A percentile compares a stretch with the other conserved stretches of the same genome.
phyloP scores from a whole-genome alignment of 2,797 vertebrate species.

The Glossophaga mutica region DNA sequence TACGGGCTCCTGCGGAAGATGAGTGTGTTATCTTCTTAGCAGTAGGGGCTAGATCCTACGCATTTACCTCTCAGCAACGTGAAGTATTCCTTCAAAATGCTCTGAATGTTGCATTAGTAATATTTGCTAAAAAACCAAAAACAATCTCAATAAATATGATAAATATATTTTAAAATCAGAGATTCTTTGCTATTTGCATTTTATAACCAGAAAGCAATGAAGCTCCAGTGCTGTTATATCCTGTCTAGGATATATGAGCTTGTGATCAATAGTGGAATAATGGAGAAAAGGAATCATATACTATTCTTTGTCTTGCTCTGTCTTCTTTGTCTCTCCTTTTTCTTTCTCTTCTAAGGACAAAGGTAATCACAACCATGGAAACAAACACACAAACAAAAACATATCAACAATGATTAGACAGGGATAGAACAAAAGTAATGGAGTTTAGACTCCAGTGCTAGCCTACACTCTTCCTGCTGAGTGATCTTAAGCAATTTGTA shows the following conservation, averaged over 20 bases:
- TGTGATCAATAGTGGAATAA: not conserved
- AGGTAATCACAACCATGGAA: not conserved
- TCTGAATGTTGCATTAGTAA: not conserved
- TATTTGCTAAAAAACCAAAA: not conserved
- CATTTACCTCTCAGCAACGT: not conserved
- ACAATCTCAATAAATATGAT: not conserved
- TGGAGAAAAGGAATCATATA: not conserved
- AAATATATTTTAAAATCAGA: not conserved
- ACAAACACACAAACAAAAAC: not conserved
- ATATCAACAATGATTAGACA: not conserved
- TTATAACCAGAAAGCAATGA: not conserved
- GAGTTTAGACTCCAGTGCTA: not conserved
- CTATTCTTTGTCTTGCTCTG: fast-evolving
- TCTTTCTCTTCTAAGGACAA: not conserved
- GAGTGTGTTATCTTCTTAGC: not conserved
- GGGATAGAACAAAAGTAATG: not conserved
- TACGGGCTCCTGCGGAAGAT: not conserved
- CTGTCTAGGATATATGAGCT: not conserved
- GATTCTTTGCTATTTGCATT: not conserved
- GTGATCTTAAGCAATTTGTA: not conserved
- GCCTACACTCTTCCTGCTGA: not conserved
- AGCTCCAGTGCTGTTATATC: not conserved
- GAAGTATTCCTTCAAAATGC: not conserved
- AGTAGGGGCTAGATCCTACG: not conserved
- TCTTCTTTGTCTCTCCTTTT: not conserved